Evolutionary conservation across 1,140 invertebrate genomes (phyloP).

Genomic region (Drosophila virilis): DNA sequence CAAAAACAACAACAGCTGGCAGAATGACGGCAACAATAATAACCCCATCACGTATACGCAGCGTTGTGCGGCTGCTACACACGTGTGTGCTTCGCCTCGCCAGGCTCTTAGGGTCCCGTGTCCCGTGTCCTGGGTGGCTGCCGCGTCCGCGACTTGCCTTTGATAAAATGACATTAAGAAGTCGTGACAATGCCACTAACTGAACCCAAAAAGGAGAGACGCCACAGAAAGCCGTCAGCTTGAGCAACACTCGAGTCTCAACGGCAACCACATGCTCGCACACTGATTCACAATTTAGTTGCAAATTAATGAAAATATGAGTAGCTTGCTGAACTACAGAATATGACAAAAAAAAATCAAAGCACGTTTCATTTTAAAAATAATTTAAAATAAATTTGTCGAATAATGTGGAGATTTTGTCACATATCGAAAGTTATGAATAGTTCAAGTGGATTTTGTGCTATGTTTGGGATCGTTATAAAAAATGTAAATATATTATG

Average conservation of each 20-base stretch:
- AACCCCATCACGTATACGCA: slow-evolving; percentile 82
- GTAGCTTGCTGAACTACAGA: background rate
- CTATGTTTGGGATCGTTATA: too few relatives aligned
- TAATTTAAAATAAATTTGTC: background rate
- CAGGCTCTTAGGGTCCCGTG: background rate
- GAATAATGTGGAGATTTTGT: too few relatives aligned
- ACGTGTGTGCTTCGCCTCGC: slow-evolving; percentile 56
- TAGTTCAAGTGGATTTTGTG: slow-evolving; percentile 1
- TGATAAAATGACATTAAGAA: slow-evolving; percentile 83
- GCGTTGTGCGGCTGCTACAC: slow-evolving; percentile 71
- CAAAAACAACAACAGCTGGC: slow-evolving; percentile 24
- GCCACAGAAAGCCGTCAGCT: slow-evolving; percentile 62
- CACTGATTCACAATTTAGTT: slow-evolving; percentile 30
- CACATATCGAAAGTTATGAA: background rate
- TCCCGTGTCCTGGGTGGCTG: slow-evolving; percentile 7
- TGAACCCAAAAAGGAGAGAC: slow-evolving; percentile 71
- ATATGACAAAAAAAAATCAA: background rate
- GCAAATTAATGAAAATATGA: slow-evolving; percentile 5
- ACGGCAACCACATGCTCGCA: slow-evolving; percentile 24
- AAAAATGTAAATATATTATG: too few relatives aligned
- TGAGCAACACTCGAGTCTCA: slow-evolving; percentile 64
- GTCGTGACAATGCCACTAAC: slow-evolving; percentile 82
- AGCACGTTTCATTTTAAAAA: background rate
- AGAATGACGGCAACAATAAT: slow-evolving; percentile 72
- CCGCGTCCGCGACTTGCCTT: slow-evolving; percentile 69